Evolutionary conservation across 1,140 invertebrate species (phyloP), one percentile per base, ranked within the genome.

Genomic region (Drosophila elegans): DNA sequence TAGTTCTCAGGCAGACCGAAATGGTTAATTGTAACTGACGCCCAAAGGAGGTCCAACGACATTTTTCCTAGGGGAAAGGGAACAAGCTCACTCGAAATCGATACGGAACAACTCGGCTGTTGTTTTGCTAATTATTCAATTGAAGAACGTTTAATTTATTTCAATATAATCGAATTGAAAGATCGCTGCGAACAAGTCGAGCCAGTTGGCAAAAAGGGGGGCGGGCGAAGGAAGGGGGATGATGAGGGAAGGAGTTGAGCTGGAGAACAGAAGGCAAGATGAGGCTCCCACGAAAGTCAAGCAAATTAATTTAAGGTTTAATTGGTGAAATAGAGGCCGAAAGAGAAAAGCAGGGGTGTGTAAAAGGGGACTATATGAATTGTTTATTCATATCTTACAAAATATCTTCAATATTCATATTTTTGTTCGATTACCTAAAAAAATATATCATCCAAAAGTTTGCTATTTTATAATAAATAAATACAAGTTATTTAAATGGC

Each of bases 81-180:
- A 10, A 6, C 27, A 11, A 13, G n/a, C 48, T 67, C 44, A 81
- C 78, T 77, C 48, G 79, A 81, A 71, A 69, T 66, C 59, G 74
- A 77, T 78, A 73, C 59, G 60, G 48, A 67, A 42, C 73, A 38
- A 69, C 53, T 44, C 29, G 64, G 56, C 48, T 54, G 66, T 69
- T 69, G 73, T 81, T 71, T 72, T 61, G 77, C 84, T 89, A 89
- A 89, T 89, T 89, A 89, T 89, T 89, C 84, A 89, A 89, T 89
- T 89, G 85, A 89, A 84, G 85, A 88, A 89, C 84, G 62, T 89
- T 89, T 89, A 84, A 89, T 89, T 89, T 89, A 89, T 89, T 89
- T 89, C 84, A 89, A 89, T 89, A 89, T 89, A 89, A 89, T 89
- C 84, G 84, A 89, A 89, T 89, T 89, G 77, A 89, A 89, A 78